phyloP scores from a whole-genome alignment of 92 coral and sea anemone genomes.

The Parazoanthus atlanticus region DNA sequence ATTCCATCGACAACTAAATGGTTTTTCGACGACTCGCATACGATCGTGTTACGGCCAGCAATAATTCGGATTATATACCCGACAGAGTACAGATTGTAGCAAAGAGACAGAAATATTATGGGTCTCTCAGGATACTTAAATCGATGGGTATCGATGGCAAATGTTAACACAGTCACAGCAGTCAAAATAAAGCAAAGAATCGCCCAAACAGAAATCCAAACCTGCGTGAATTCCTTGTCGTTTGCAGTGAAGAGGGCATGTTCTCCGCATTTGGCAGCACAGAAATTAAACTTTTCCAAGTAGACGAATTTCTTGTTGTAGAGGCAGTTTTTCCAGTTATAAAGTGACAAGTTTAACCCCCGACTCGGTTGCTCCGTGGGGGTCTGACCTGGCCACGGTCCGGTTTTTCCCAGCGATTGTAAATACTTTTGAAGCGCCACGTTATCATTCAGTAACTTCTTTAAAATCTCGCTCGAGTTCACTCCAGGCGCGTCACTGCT shows the following conservation, averaged over 20 bases:
- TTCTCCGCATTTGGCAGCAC: slow-evolving; percentile 81
- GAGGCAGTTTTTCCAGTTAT: slow-evolving; percentile 70
- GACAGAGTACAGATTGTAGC: slow-evolving; percentile 91
- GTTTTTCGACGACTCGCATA: slow-evolving; percentile 75
- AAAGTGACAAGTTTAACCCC: slow-evolving; percentile 40
- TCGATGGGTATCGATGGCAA: slow-evolving; percentile 88
- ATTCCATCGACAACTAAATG: slow-evolving; percentile 84
- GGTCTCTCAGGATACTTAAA: slow-evolving; percentile 99
- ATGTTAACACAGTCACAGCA: slow-evolving; percentile 86
- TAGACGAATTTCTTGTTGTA: slow-evolving; percentile 64
- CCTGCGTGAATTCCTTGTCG: slow-evolving; percentile 82
- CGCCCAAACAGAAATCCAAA: slow-evolving; percentile 96
- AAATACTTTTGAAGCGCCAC: slow-evolving; percentile 66
- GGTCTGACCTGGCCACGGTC: slow-evolving; percentile 34
- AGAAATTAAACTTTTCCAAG: slow-evolving; percentile 69
- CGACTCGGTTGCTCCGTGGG: slow-evolving; percentile 29
- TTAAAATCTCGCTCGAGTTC: slow-evolving; percentile 70
- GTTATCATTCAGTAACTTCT: slow-evolving; percentile 47
- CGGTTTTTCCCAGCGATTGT: slow-evolving; percentile 51
- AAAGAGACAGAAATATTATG: slow-evolving; percentile 89
- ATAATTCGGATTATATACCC: slow-evolving; percentile 80
- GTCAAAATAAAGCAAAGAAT: slow-evolving; percentile 92
- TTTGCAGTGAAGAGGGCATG: slow-evolving; percentile 72
- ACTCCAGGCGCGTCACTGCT: slow-evolving; percentile 60
- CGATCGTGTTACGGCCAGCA: slow-evolving; percentile 81